Evolutionary conservation across 1,140 invertebrate genomes (phyloP).

Genomic region (Plutomurus gul): DNA sequence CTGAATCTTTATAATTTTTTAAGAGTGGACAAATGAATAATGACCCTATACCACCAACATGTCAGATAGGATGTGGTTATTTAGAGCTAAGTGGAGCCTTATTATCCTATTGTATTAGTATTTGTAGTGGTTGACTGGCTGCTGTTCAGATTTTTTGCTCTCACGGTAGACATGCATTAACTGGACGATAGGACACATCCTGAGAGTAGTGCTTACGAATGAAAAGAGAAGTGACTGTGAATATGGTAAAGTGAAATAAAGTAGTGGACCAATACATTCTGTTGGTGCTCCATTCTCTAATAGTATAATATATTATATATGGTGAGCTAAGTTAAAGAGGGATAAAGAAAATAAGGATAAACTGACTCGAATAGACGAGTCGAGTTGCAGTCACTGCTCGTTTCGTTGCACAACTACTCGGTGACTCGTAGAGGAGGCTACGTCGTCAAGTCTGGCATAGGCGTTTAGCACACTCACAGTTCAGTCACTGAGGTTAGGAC

Average conservation of each 20-base stretch:
- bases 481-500: conserved; percentile 6
- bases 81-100: background rate
- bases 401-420: background rate
- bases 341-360: conserved; percentile 14
- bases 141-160: background rate
- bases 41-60: background rate
- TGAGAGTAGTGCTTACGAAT: background rate
- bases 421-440: background rate
- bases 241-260: conserved; percentile 13
- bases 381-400: background rate
- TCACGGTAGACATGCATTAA: conserved; percentile 2
- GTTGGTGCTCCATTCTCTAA: background rate
- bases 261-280: conserved; percentile 7
- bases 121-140: background rate
- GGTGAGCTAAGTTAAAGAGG: conserved; percentile 16
- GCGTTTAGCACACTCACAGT: background rate
- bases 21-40: too few species aligned
- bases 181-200: background rate
- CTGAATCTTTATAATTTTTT: too few species aligned
- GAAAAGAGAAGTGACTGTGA: background rate
- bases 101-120: background rate
- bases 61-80: background rate
- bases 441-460: conserved; percentile 18
- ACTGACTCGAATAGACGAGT: background rate
- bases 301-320: conserved; percentile 14